These are phyloP conservation scores for Eleginops maclovinus DNA, from an alignment of 2,113 vertebrate species.

Conservation along the genomic window DNA sequence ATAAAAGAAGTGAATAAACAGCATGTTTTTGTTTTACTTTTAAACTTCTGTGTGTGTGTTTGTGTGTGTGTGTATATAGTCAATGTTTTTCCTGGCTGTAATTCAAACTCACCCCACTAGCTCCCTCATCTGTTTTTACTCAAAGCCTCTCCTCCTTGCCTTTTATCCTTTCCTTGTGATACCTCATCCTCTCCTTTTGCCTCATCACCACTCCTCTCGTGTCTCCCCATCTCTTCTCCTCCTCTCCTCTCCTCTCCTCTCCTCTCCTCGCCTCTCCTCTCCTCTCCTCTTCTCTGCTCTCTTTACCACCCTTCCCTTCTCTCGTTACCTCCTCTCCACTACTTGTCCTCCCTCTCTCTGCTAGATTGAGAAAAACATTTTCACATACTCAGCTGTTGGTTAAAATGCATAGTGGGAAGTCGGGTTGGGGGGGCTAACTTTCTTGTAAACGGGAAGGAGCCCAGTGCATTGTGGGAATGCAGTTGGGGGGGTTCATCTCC, in stretches of 20 bases:
- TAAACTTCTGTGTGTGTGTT: not conserved
- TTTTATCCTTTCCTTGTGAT: slow-evolving; percentile 67
- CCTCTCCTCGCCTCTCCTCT: not conserved
- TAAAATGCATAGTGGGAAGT: slow-evolving; percentile 39
- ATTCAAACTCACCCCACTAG: slow-evolving; percentile 85
- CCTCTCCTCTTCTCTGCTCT: not conserved
- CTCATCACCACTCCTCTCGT: not conserved
- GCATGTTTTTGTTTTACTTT: not conserved
- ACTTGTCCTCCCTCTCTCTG: not conserved
- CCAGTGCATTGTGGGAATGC: slow-evolving; percentile 55
- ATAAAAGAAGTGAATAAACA: not conserved
- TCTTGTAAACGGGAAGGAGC: slow-evolving; percentile 29
- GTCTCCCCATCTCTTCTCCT: no score
- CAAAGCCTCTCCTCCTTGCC: slow-evolving; percentile 70
- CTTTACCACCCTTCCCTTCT: not conserved
- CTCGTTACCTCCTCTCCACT: not conserved
- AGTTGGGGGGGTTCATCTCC: slow-evolving; percentile 15
- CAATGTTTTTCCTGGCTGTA: slow-evolving; percentile 89
- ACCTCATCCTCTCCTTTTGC: not conserved
- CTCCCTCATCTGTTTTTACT: slow-evolving; percentile 90
- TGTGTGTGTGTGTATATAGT: not conserved
- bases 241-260: not conserved
- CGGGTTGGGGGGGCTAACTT: slow-evolving; percentile 13
- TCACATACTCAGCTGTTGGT: slow-evolving; percentile 21
- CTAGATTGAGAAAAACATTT: no score